Percentiles rank a stretch among this genome's conserved stretches.
phyloP scores from a whole-genome alignment of 2,113 vertebrate genomes.

The Corythaixoides concolor region DNA sequence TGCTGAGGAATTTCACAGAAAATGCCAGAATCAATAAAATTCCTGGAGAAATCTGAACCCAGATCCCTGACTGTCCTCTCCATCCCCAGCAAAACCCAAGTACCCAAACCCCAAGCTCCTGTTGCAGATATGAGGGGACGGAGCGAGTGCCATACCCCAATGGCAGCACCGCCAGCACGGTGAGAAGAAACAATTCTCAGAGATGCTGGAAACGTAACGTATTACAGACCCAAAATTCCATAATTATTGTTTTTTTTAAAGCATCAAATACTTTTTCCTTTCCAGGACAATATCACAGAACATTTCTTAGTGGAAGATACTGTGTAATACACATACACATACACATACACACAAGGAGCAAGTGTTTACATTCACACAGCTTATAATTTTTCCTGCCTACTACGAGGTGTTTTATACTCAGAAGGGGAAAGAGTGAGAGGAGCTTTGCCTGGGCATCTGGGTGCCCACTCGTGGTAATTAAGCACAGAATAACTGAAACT shows the following conservation, averaged over 20 bases:
- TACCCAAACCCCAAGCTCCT: background rate
- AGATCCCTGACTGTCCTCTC: no score
- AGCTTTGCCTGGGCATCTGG: background rate
- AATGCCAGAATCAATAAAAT: background rate
- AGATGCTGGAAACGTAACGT: background rate
- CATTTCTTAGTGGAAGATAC: background rate
- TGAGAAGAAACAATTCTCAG: background rate
- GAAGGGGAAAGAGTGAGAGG: background rate
- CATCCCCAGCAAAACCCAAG: background rate
- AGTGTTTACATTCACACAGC: fast-evolving
- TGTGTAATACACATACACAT: no score
- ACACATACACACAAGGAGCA: background rate
- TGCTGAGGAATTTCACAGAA: background rate
- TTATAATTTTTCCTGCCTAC: background rate
- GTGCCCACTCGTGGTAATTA: background rate
- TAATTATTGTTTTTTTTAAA: background rate
- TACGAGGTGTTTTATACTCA: background rate
- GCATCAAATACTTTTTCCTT: background rate
- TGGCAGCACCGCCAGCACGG: background rate
- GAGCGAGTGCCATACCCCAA: fast-evolving
- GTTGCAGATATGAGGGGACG: background rate
- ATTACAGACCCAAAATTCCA: fast-evolving
- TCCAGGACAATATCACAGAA: background rate
- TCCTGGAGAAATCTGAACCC: background rate
- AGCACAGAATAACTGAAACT: background rate